Base-by-base conservation (phyloP, 2,888 invertebrate species). In the Spialia ferax region DNA sequence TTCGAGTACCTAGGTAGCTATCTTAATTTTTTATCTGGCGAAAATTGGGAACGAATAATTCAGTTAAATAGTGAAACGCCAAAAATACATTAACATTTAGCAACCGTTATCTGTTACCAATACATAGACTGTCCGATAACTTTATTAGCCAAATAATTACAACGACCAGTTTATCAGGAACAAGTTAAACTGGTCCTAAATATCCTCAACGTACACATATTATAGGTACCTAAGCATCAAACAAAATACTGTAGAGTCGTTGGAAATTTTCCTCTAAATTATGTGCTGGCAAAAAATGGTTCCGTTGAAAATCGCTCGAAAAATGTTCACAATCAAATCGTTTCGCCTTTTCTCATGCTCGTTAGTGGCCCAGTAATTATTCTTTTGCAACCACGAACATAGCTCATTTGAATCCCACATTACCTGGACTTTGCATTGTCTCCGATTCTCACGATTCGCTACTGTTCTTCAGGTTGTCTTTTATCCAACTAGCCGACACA, bases 401-500 rank as follows among this genome's bases (percentile, higher is more conserved):
- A 35, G 18, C 11, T 65, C 35, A 52, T 66, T 60, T 66, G 52
- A 66, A 60, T 66, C 60, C 55, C 23, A 35, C 29, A 15, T 61
- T 66, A 61, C 45, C 54, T 60, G 59, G 59, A 20, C 59, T 45
- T 63, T 38, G 26, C 42, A 67, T 67, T 67, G 61, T 67, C 60
- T 57, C 56, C 11, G 32, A 29, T 56, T 59, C 64, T 50, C 64
- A 65, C 48, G 50, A 65, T 26, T 56, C n/a, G 57, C 64, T 50
- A 65, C 57, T 38, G 35, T 35, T 35, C 35, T 61, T 35, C 48
- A 35, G 56, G 56, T 38, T 57, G 22, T 42, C 38, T 57, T 52
- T 61, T 7, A 42, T 61, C 61, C 55, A 67, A 38, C 54, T 35
- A 29, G 32, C 38, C 45, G 22, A 59, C 66, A 82, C 86, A 88